phyloP scores from a whole-genome alignment of 2,797 vertebrate genomes.

The Anolis apletophallus region DNA sequence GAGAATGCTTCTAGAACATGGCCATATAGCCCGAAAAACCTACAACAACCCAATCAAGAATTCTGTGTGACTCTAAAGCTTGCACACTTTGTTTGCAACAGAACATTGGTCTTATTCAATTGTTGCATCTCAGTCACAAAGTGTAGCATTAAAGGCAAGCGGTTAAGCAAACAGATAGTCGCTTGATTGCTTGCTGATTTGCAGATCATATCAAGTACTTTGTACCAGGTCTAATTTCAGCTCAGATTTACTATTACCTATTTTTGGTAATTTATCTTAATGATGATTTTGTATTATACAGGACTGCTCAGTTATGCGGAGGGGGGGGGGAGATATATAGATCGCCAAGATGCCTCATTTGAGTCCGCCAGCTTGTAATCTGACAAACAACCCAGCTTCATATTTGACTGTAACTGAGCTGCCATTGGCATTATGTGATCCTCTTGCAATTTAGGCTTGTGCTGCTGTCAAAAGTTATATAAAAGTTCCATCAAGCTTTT shows the following conservation, averaged over 20 bases:
- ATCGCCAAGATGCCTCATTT: neutral
- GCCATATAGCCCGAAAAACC: too few relatives aligned
- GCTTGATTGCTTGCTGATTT: neutral
- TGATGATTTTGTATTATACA: neutral
- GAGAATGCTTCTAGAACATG: too few relatives aligned
- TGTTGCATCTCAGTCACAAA: neutral
- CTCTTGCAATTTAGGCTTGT: neutral
- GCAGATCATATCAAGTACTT: neutral
- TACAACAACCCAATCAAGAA: too few relatives aligned
- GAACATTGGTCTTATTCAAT: neutral
- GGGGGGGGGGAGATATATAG: neutral
- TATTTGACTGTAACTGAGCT: slow-evolving; percentile 6
- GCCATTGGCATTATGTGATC: slow-evolving; percentile 5
- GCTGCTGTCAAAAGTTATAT: slow-evolving; percentile 20
- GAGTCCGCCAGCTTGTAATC: slow-evolving; percentile 1
- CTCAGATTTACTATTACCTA: neutral
- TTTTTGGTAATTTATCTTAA: neutral
- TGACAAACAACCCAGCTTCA: neutral
- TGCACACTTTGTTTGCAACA: neutral
- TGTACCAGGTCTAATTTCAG: neutral
- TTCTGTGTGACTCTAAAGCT: neutral
- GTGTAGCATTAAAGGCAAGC: neutral
- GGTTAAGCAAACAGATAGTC: too few relatives aligned
- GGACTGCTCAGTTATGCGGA: neutral
- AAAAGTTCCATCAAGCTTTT: slow-evolving; percentile 12